Evolutionary conservation across 2,113 vertebrate species (phyloP), one percentile per base, ranked within the genome.

Genomic region (Leptodactylus fuscus): DNA sequence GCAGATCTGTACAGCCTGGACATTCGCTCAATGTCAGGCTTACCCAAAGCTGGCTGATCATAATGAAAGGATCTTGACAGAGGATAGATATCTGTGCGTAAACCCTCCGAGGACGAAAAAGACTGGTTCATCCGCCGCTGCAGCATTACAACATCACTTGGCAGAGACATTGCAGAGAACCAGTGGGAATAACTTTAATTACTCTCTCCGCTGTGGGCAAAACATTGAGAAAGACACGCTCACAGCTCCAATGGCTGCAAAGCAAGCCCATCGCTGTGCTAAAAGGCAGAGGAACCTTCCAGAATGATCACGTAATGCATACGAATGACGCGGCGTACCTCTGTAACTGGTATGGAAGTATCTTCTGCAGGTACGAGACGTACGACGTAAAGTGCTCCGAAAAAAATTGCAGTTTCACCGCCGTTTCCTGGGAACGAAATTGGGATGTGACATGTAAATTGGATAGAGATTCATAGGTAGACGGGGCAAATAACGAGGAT

Each of bases 331-430:
- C 36, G 2, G 16, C 87, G 22, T 94, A 99, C 98, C 98, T 99
- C 95, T 97, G 98, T 83, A 99, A 94, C 88, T 99, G 98, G 87
- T 99, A 99, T 5, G 98, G 98, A 89, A 99, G 96, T 90, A 99
- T 97, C 94, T 98, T 99, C 90, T 95, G 96, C 91, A 99, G 95
- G 89, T 98, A 99, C 86, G 91, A 82, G 53, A 95, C 91, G 86
- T 99, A 99, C 27, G 95, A 94, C 53, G 94, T 93, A 91, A 99
- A 96, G 85, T 97, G 91, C 84, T 95, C 95, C 83, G 97, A 96
- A 86, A 99, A 98, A 65, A 88, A 88, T 92, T 96, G 97, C 91
- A 99, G 93, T 89, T 97, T 96, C 89, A 94, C 94, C 88, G 96
- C 93, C 41, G 98, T 99, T 92, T 99, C 98, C 98, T 99, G 86